A percentile compares a stretch with the other conserved stretches of the same genome.
phyloP scores from a whole-genome alignment of 92 coral and sea anemone genomes.

The Siderastrea siderea region DNA sequence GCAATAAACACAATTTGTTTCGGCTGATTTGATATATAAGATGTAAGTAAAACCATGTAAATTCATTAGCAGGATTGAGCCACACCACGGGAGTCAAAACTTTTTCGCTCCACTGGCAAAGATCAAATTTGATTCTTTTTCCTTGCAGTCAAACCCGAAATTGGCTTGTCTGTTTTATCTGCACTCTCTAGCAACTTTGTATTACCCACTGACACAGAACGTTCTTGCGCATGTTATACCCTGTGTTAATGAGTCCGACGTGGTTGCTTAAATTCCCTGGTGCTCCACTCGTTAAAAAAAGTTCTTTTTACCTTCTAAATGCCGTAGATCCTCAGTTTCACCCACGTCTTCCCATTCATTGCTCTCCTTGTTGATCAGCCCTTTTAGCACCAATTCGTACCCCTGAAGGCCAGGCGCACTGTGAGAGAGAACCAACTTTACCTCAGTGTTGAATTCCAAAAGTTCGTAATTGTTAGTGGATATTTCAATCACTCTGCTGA shows the following conservation, averaged over 20 bases:
- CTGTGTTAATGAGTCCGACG: background rate
- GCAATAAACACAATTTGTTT: background rate
- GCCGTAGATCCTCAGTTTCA: background rate
- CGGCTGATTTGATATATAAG: no score
- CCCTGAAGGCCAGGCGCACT: constrained; percentile 29
- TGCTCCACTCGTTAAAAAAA: background rate
- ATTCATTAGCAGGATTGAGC: no score
- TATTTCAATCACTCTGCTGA: constrained; percentile 66
- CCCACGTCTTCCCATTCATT: constrained; percentile 23
- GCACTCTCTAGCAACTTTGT: no score
- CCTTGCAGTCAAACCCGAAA: no score
- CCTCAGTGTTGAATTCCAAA: constrained; percentile 26
- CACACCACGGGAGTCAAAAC: no score
- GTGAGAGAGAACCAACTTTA: constrained; percentile 14
- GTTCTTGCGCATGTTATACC: no score
- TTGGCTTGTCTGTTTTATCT: no score
- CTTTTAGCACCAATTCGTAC: constrained; percentile 35
- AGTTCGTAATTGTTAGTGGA: constrained; percentile 5
- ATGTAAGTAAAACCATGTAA: no score
- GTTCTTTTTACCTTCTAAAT: background rate
- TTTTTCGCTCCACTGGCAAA: no score
- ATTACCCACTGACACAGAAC: no score
- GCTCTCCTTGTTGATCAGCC: background rate
- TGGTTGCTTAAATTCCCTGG: background rate
- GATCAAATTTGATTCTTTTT: no score